Evolutionary conservation across 2,888 invertebrate genomes (phyloP).

Genomic region (Phyllotreta striolata): DNA sequence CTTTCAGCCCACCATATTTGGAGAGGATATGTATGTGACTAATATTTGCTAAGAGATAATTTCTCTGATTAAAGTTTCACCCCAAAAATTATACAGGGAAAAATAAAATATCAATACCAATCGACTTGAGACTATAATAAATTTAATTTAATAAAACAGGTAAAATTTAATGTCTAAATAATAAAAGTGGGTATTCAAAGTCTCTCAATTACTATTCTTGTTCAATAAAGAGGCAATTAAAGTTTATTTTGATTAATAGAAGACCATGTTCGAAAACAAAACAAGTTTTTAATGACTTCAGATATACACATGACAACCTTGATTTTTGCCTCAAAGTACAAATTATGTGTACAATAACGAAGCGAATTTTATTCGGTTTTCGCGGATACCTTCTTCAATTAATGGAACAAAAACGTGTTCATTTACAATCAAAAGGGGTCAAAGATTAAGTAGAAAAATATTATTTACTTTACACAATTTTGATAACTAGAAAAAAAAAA

Average conservation of each 20-base stretch:
- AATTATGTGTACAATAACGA: background rate
- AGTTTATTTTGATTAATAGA: background rate
- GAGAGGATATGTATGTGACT: no score
- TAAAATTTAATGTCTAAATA: no score
- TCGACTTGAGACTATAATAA: no score
- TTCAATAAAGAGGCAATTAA: background rate
- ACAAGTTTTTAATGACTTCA: conserved; percentile 13
- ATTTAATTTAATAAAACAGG: no score
- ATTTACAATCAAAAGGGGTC: conserved; percentile 24
- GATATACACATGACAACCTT: conserved; percentile 1
- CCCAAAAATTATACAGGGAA: no score
- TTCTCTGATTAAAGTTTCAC: no score
- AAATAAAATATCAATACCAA: no score
- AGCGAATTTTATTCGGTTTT: background rate
- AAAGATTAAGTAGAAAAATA: conserved; percentile 26
- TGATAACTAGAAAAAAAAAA: background rate
- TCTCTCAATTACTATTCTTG: background rate
- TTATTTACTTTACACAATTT: background rate
- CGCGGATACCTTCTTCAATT: background rate
- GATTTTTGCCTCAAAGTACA: conserved; percentile 3
- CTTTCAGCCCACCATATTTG: no score
- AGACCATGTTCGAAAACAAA: conserved; percentile 1
- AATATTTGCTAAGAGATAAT: no score
- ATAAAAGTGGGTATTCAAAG: background rate
- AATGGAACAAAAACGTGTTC: conserved; percentile 3